These are phyloP conservation scores for Hoplodrina blanda DNA, from an alignment of 2,888 invertebrate species.

Conservation along the genomic window DNA sequence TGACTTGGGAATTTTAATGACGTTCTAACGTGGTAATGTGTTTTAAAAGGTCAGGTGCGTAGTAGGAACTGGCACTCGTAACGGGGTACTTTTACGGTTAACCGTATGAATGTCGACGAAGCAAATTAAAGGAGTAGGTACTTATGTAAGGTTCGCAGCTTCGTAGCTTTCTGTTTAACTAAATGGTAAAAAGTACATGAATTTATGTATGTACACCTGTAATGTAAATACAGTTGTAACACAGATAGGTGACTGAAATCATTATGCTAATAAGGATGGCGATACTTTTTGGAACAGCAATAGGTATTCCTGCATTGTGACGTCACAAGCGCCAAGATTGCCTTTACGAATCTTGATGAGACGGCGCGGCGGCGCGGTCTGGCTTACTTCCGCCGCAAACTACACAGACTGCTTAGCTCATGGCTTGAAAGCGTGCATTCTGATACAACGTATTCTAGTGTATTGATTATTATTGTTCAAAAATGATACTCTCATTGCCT, in stretches of 20 bases:
- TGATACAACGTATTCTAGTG: constrained; percentile 23
- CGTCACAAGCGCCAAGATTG: constrained; percentile 48
- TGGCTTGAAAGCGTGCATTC: constrained; percentile 15
- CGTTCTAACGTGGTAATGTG: neutral
- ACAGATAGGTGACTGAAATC: neutral
- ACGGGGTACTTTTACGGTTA: neutral
- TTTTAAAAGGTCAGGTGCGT: neutral
- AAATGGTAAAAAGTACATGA: no score
- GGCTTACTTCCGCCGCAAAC: constrained; percentile 51
- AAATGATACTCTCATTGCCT: neutral
- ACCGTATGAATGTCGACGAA: neutral
- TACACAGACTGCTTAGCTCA: constrained; percentile 45
- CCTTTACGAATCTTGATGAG: constrained; percentile 56
- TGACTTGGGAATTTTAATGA: constrained; percentile 34
- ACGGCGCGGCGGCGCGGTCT: constrained; percentile 35
- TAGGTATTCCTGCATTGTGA: constrained; percentile 32
- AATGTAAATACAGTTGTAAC: no score
- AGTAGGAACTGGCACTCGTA: neutral
- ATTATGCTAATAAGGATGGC: constrained; percentile 12
- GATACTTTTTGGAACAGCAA: constrained; percentile 2
- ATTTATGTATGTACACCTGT: neutral
- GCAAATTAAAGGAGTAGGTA: neutral
- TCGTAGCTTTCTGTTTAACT: no score
- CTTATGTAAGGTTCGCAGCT: neutral
- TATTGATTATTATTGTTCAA: neutral